phyloP scores from a whole-genome alignment of 2,888 invertebrate species.

The Leptopilina drosophilae region DNA sequence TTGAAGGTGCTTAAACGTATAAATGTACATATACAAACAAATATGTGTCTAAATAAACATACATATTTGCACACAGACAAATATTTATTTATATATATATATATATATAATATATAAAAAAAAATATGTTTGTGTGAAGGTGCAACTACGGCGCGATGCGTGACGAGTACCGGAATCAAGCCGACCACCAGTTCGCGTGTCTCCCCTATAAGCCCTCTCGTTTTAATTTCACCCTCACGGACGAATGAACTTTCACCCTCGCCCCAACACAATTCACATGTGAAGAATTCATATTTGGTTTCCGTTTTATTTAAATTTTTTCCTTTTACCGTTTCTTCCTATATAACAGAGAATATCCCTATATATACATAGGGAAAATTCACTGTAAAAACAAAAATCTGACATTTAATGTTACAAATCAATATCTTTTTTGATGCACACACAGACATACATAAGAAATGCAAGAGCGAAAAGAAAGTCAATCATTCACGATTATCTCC shows the following conservation, averaged over 20 bases:
- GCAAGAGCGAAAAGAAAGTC: background rate
- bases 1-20: background rate
- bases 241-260: conserved; percentile 14
- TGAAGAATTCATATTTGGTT: conserved; percentile 14
- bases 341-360: no score
- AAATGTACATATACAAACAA: background rate
- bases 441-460: no score
- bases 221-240: conserved; percentile 18
- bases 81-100: background rate
- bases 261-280: background rate
- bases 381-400: background rate
- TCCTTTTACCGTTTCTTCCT: background rate
- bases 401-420: background rate
- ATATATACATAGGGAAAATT: no score
- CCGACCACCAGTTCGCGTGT: conserved; percentile 34
- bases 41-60: background rate
- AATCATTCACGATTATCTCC: background rate
- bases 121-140: background rate
- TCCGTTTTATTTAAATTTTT: conserved; percentile 18
- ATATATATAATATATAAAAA: background rate
- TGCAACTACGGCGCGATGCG: conserved; percentile 25
- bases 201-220: conserved; percentile 6
- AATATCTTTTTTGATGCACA: no score
- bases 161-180: conserved; percentile 22
- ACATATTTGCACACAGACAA: background rate